These are phyloP conservation scores for Salticus scenicus DNA, from an alignment of 2,888 invertebrate species.

Conservation along the genomic window DNA sequence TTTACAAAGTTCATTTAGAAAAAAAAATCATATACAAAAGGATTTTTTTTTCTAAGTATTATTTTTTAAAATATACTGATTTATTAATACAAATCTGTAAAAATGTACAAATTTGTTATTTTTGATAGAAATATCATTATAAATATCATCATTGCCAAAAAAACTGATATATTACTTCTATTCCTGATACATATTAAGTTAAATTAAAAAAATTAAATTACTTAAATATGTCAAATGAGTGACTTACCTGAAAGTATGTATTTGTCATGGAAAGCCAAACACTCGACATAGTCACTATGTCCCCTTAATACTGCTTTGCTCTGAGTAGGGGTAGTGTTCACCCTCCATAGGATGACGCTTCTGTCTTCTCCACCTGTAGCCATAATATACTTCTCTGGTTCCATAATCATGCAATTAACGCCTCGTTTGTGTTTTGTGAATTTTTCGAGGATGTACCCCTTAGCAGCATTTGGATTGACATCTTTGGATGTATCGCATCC, in stretches of 20 bases:
- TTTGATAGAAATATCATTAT: no score
- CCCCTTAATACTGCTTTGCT: conserved; percentile 75
- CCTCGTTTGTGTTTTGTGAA: conserved; percentile 76
- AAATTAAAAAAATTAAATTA: no score
- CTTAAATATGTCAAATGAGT: no score
- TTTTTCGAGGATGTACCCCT: conserved; percentile 67
- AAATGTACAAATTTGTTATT: no score
- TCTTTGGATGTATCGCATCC: conserved; percentile 58
- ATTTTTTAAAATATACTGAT: no score
- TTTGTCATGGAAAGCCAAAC: conserved; percentile 77
- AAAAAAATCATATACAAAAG: no score
- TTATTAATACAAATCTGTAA: no score
- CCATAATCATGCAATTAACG: conserved; percentile 78
- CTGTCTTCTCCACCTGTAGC: conserved; percentile 78
- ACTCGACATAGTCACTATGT: conserved; percentile 77
- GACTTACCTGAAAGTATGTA: conserved; percentile 75
- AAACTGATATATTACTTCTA: no score
- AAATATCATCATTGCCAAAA: no score
- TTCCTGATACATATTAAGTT: no score
- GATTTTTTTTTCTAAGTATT: no score
- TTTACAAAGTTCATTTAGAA: no score
- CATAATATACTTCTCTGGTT: conserved; percentile 77
- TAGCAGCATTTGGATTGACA: conserved; percentile 58
- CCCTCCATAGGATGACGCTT: conserved; percentile 77
- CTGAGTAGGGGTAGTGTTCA: conserved; percentile 76